Base-by-base conservation (phyloP, 2,888 invertebrate genomes). In the Eilema sororculum region DNA sequence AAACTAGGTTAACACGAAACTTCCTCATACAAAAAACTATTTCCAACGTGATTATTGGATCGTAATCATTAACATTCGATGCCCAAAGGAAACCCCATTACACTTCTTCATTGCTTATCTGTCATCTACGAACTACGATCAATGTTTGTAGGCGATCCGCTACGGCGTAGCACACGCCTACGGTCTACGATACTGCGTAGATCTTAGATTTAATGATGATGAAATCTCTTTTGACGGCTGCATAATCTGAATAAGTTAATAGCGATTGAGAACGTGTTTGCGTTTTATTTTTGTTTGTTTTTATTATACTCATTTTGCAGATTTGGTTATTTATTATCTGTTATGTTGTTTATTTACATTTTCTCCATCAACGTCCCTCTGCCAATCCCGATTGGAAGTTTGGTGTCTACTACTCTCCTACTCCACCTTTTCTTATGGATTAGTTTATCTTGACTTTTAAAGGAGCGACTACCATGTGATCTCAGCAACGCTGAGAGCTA, bases 131-230 rank as follows among this genome's bases (percentile, higher is more conserved):
- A 22, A 24, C 57, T 24, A 25, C 64, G 52, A 76, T 71, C 66
- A 65, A 69, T 74, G 67, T 77, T 77, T 72, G 61, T 58, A 52
- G 66, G 84, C 84, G 84, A 81, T 84, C 75, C 71, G 25, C 72
- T 75, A 74, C 73, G 71, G 20, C 79, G 79, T 78, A 71, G 71
- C 65, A 65, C n/a, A 67, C 68, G 60, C 58, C 72, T 76, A 71
- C 72, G 72, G 67, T 73, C 72, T 74, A 78, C 80, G 75, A 83
- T 25, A 64, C 58, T 52, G 59, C 69, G 65, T 72, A 33, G 62
- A 63, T 52, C 41, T 67, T 33, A 41, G 68, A 25, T 60, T 41
- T 69, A 69, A 68, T 22, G n/a, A 41, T 25, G 46, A 60, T 52
- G 16, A 57, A 66, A 62, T 64, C 24, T 22, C 41, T 52, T 22